Conservation (phyloP, 2,888 invertebrate genomes). For the Orthonevra nobilis region DNA sequence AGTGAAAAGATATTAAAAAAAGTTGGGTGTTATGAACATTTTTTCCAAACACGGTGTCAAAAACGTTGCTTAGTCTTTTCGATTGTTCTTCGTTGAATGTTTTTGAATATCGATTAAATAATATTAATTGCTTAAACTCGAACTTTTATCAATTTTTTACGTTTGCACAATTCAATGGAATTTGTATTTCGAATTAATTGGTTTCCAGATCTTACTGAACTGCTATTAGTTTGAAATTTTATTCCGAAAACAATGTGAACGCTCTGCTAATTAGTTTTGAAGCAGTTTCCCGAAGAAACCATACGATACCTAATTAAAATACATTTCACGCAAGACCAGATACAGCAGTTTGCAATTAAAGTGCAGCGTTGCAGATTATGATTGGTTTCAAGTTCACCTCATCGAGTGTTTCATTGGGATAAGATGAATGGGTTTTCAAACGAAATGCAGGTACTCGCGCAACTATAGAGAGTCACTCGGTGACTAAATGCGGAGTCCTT, state of each 20-base stretch:
- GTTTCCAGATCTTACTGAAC: background rate
- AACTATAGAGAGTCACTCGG: background rate
- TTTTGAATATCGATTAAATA: no score
- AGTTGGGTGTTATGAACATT: no score
- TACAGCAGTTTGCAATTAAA: constrained; percentile 38
- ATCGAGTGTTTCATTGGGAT: constrained; percentile 16
- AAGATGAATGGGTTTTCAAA: constrained; percentile 1
- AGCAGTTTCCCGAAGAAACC: constrained; percentile 18
- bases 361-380: background rate
- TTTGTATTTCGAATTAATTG: no score
- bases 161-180: no score
- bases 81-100: no score
- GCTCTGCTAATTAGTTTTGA: constrained; percentile 30
- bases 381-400: background rate
- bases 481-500: background rate
- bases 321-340: constrained; percentile 46
- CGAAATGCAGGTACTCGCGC: background rate
- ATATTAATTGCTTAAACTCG: no score
- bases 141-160: no score
- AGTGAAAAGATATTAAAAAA: no score
- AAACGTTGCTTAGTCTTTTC: no score
- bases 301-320: constrained; percentile 38
- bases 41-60: no score
- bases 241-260: background rate
- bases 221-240: no score